Conservation (phyloP, 1,140 invertebrate species). For the Conopomorpha cramerella region DNA sequence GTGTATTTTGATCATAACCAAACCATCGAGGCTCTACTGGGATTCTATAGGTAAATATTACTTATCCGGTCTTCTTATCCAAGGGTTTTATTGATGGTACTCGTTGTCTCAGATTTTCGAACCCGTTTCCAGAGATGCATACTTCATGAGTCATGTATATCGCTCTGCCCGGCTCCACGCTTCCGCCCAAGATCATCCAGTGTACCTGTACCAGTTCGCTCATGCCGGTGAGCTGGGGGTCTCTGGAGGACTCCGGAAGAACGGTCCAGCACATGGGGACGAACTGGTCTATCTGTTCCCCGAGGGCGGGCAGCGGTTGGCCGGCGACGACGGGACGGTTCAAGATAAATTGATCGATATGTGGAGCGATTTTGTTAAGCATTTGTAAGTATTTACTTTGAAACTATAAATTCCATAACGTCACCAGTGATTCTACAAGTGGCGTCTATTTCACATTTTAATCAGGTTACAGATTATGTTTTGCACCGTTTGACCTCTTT, state of each 20-base stretch:
- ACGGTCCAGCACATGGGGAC: slow-evolving; percentile 37
- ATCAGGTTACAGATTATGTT: too few species aligned
- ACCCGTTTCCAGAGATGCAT: slow-evolving; percentile 37
- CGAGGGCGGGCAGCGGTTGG: slow-evolving; percentile 11
- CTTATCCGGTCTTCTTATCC: too few species aligned
- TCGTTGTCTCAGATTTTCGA: too few species aligned
- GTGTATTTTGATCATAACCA: slow-evolving; percentile 28
- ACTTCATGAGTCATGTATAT: slow-evolving; percentile 32
- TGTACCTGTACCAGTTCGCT: slow-evolving; percentile 41
- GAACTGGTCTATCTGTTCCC: slow-evolving; percentile 37
- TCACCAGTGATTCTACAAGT: too few species aligned
- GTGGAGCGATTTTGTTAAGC: slow-evolving; percentile 42
- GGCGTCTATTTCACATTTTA: too few species aligned
- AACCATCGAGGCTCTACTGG: slow-evolving; percentile 17
- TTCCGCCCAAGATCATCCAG: slow-evolving; percentile 8
- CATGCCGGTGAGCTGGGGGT: slow-evolving; percentile 23
- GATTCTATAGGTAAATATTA: slow-evolving; percentile 42
- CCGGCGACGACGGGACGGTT: slow-evolving; percentile 23
- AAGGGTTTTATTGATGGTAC: too few species aligned
- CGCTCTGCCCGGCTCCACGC: slow-evolving; percentile 25
- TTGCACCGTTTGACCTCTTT: too few species aligned
- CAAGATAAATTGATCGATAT: slow-evolving; percentile 20
- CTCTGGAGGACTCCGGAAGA: slow-evolving; percentile 14
- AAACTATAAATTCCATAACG: too few species aligned
- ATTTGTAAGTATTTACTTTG: slow-evolving; percentile 37